A percentile compares a stretch with the other conserved stretches of the same genome.
These are phyloP conservation scores for Camelus dromedarius DNA, from an alignment of 2,113 vertebrate species.

Conservation along the genomic window DNA sequence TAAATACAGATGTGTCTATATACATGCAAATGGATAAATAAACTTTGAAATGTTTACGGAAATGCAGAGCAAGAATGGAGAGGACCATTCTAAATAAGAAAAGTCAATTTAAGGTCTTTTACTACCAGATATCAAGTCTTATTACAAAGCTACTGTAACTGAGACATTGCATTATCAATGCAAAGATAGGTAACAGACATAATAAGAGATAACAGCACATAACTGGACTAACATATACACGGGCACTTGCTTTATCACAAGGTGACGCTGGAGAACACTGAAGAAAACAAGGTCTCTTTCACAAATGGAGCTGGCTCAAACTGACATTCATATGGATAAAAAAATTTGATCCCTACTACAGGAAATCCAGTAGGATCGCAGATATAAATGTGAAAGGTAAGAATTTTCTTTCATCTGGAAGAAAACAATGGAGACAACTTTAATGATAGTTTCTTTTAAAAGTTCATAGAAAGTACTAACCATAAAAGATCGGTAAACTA, in stretches of 20 bases:
- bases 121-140: neutral
- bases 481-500: neutral
- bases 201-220: neutral
- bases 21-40: neutral
- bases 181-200: neutral
- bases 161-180: neutral
- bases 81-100: neutral
- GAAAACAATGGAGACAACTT: neutral
- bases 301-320: neutral
- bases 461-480: neutral
- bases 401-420: neutral
- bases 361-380: neutral
- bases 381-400: neutral
- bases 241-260: neutral
- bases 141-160: neutral
- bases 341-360: neutral
- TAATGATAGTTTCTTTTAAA: neutral
- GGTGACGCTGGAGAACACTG: neutral
- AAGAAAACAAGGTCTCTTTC: neutral
- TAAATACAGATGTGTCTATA: neutral
- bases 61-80: neutral
- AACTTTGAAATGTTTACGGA: neutral
- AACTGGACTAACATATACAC: neutral
- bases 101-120: neutral
- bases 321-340: neutral